Evolutionary conservation across 92 coral and sea anemone species (phyloP).

Genomic region (Scolanthus callimorphus): DNA sequence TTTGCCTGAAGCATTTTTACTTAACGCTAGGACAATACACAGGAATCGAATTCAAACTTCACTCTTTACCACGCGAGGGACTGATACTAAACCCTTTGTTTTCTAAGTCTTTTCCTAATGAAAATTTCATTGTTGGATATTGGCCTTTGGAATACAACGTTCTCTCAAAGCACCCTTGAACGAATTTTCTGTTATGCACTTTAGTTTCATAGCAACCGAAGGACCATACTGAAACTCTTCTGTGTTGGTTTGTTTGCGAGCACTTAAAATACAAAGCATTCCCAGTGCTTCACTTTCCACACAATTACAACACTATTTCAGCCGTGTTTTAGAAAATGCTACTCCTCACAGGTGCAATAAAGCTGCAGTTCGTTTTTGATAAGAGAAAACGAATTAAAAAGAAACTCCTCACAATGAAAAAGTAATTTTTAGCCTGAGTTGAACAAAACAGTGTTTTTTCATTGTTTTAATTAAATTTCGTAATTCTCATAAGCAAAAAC

Average conservation of each 20-base stretch:
- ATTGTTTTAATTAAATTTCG: too few relatives aligned
- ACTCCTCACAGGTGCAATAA: conserved; percentile 23
- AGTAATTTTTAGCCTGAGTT: conserved; percentile 7
- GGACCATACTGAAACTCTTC: conserved; percentile 2
- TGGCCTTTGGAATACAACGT: too few relatives aligned
- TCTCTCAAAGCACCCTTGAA: neutral
- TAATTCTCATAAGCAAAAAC: too few relatives aligned
- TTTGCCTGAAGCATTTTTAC: too few relatives aligned
- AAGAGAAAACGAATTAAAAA: neutral
- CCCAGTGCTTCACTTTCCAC: neutral
- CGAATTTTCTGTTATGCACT: neutral
- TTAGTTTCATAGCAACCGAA: conserved; percentile 24
- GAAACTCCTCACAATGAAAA: neutral
- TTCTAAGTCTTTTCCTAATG: too few relatives aligned
- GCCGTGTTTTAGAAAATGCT: conserved; percentile 5
- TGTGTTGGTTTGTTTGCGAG: neutral
- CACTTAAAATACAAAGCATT: neutral
- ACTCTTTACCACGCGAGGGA: too few relatives aligned
- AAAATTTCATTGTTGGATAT: too few relatives aligned
- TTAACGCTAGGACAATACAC: too few relatives aligned
- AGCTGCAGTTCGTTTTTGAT: conserved; percentile 8
- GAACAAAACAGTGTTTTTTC: conserved; percentile 1
- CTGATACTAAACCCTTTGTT: too few relatives aligned
- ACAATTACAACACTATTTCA: neutral
- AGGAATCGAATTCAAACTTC: too few relatives aligned